Evolutionary conservation across 2,888 invertebrate genomes (phyloP), one percentile per base, ranked within the genome.

Genomic region (Ganaspis brasiliensis): DNA sequence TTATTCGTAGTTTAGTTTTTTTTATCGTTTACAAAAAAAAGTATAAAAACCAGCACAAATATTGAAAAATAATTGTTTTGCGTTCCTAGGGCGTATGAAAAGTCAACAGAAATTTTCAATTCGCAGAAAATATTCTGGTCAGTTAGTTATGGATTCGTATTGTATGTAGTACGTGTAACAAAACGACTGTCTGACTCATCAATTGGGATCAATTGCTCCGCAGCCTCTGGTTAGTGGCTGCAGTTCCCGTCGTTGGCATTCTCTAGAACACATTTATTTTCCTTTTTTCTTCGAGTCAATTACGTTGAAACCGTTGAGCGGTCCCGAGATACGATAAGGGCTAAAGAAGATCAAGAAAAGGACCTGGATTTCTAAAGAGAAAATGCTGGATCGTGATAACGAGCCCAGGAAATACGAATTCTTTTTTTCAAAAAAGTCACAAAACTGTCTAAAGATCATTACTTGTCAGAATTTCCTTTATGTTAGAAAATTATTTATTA

Each of bases 101-200:
- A 63, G 21, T 63, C 21, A 40, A 37, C 19, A 40, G 40, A 63
- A n/a, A 8, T 21, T 40, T 63, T 24, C 19, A 40, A 14, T 14
- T 63, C 40, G 9, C 40, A 14, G 21, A 40, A 40, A 63, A 40
- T 12, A 37, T 63, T 63, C 14, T 6, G 19, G 21, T 67, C 14
- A 45, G 45, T 67, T 6, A 45, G 8, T 67, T 67, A 45, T 67
- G 16, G 24, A 45, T 67, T 45, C 10, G 67, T 67, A 45, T 45
- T 67, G 45, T 67, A n/a, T 40, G 10, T 45, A 40, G n/a, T 45
- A 67, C 45, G 24, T 19, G 16, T 45, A 67, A 67, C 40, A 45
- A 67, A 67, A 67, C 67, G 67, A 24, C 45, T 67, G 67, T 63
- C 67, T 67, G 67, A 67, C 67, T 67, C 67, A 67, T 67, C 67